These are phyloP conservation scores for Thalpophila matura DNA, from an alignment of 2,888 invertebrate genomes.

Conservation along the genomic window DNA sequence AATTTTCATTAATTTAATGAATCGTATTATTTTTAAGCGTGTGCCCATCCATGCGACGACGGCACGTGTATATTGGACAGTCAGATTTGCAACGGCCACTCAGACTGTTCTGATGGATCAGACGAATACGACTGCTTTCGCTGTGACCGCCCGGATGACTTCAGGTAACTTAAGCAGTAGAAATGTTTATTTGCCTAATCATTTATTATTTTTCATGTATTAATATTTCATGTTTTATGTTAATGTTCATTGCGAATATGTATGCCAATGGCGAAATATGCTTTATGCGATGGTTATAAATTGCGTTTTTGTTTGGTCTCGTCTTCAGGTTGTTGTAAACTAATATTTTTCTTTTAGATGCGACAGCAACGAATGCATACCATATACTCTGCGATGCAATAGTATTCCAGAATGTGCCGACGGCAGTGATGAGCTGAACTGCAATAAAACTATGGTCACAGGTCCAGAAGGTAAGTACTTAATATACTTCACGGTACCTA, in stretches of 20 bases:
- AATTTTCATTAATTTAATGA: conserved; percentile 48
- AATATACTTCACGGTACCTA: too few relatives aligned
- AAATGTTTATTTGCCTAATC: neutral
- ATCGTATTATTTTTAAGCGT: conserved; percentile 80
- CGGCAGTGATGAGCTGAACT: conserved; percentile 89
- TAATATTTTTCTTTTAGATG: conserved; percentile 78
- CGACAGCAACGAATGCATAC: conserved; percentile 86
- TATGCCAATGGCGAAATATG: conserved; percentile 50
- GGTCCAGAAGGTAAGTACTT: conserved; percentile 66
- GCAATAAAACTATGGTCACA: conserved; percentile 81
- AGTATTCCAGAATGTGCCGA: conserved; percentile 90
- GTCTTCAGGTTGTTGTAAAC: conserved; percentile 37
- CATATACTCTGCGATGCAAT: conserved; percentile 88
- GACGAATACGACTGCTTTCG: conserved; percentile 87
- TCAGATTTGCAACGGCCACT: conserved; percentile 90
- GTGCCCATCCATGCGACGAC: conserved; percentile 86
- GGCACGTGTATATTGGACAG: conserved; percentile 91
- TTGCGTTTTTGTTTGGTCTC: neutral
- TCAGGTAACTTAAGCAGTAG: conserved; percentile 77
- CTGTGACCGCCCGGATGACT: conserved; percentile 80
- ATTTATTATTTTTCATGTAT: neutral
- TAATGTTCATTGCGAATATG: conserved; percentile 39
- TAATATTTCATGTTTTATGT: conserved; percentile 2
- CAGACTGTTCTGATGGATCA: conserved; percentile 91
- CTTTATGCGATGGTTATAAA: conserved; percentile 28